Percentiles rank a stretch among this genome's conserved stretches.
Evolutionary conservation across 2,888 invertebrate genomes (phyloP).

Genomic region (Tenthredo livida): DNA sequence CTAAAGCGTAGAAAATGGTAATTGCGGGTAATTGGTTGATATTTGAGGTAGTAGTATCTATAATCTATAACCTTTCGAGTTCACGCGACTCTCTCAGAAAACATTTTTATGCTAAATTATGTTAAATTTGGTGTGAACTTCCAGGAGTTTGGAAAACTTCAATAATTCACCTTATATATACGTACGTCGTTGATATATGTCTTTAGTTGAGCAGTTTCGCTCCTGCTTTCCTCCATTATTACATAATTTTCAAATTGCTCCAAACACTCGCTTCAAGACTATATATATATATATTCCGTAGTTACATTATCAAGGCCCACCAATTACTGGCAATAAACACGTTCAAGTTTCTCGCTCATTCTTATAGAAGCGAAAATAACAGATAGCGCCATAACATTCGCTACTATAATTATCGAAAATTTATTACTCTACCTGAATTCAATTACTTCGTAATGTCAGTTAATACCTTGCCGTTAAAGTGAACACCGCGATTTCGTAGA

Average conservation of each 20-base stretch:
- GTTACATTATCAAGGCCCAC: neutral
- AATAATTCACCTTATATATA: neutral
- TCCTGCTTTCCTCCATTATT: neutral
- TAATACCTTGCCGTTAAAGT: neutral
- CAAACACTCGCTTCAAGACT: neutral
- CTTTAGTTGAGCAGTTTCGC: slow-evolving; percentile 25
- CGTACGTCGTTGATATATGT: slow-evolving; percentile 1
- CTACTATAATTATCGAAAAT: neutral
- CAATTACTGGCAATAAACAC: neutral
- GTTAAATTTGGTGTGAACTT: slow-evolving; percentile 21
- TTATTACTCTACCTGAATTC: neutral
- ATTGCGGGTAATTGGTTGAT: neutral
- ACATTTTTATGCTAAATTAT: neutral
- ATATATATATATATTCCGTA: neutral
- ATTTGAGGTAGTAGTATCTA: neutral
- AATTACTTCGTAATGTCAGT: neutral
- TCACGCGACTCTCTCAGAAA: neutral
- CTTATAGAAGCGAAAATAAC: neutral
- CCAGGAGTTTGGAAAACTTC: neutral
- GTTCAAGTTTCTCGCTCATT: neutral
- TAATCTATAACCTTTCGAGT: neutral
- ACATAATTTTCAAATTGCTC: slow-evolving; percentile 23
- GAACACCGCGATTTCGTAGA: neutral
- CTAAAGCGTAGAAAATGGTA: neutral
- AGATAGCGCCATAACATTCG: neutral